A percentile compares a stretch with the other conserved stretches of the same genome.
phyloP scores from a whole-genome alignment of 2,113 vertebrate genomes.

The Centropus bengalensis region DNA sequence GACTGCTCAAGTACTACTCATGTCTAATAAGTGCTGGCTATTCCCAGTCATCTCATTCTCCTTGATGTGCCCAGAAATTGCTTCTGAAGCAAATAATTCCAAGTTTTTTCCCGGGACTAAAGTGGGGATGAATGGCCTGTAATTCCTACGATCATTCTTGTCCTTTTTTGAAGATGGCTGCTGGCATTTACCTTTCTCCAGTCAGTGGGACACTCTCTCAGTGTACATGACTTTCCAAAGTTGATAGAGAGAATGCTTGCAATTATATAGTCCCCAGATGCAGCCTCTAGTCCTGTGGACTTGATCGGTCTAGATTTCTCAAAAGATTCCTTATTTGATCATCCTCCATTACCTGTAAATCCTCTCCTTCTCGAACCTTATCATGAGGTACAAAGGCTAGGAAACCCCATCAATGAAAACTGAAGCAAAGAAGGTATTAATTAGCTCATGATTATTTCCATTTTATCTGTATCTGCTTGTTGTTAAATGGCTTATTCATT shows the following conservation, averaged over 20 bases:
- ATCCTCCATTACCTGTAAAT: neutral
- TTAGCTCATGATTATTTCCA: neutral
- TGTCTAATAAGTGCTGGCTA: neutral
- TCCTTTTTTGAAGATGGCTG: neutral
- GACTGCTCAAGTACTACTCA: neutral
- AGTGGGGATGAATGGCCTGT: neutral
- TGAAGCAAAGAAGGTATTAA: neutral
- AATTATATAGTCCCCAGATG: neutral
- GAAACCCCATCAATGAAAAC: neutral
- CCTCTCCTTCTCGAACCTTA: neutral
- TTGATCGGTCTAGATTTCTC: neutral
- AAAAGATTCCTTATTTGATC: neutral
- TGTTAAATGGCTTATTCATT: neutral
- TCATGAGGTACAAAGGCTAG: neutral
- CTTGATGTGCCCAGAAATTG: neutral
- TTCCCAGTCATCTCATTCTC: neutral
- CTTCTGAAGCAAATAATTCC: neutral
- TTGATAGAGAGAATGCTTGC: neutral
- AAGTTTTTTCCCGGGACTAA: neutral
- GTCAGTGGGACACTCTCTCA: neutral
- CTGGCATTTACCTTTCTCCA: neutral
- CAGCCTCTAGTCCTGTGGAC: neutral
- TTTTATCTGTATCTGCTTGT: neutral
- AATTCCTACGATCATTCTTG: neutral
- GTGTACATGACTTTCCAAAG: neutral